Conservation (phyloP, 2,797 vertebrate genomes). For the Anguilla pacifica region DNA sequence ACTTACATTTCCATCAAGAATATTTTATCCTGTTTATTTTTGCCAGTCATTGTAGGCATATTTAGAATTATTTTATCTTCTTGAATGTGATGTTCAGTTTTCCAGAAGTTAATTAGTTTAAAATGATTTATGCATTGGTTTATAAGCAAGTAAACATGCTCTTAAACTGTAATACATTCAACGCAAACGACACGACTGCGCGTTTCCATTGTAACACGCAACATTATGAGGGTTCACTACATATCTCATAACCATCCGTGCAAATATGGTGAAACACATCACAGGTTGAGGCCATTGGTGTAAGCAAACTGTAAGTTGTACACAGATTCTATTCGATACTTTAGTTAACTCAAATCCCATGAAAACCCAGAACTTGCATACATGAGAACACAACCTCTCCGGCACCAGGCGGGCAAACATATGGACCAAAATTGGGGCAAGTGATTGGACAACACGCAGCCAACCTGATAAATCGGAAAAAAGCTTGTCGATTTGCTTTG, state of each 20-base stretch:
- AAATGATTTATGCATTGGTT: neutral
- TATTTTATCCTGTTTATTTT: neutral
- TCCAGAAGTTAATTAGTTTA: neutral
- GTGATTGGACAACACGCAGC: slow-evolving; percentile 52
- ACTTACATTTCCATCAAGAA: neutral
- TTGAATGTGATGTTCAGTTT: neutral
- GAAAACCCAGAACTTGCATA: too few species aligned
- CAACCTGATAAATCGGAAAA: slow-evolving; percentile 59
- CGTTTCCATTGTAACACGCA: neutral
- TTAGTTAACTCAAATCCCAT: neutral
- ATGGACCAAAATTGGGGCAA: slow-evolving; percentile 51
- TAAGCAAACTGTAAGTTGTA: neutral
- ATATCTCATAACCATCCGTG: neutral
- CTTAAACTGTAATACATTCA: neutral
- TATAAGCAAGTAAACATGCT: neutral
- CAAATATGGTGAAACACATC: neutral
- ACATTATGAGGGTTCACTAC: neutral
- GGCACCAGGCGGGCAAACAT: slow-evolving; percentile 41
- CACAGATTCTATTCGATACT: neutral
- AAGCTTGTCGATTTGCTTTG: slow-evolving; percentile 53
- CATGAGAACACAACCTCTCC: too few species aligned
- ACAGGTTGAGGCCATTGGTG: neutral
- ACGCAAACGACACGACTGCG: neutral
- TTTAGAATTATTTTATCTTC: neutral
- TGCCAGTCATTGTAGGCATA: neutral